A percentile compares a stretch with the other conserved stretches of the same genome.
These are phyloP conservation scores for Amphimedon queenslandica DNA, from an alignment of 37 sponge, comb jelly and placozoan species.

Conservation along the genomic window DNA sequence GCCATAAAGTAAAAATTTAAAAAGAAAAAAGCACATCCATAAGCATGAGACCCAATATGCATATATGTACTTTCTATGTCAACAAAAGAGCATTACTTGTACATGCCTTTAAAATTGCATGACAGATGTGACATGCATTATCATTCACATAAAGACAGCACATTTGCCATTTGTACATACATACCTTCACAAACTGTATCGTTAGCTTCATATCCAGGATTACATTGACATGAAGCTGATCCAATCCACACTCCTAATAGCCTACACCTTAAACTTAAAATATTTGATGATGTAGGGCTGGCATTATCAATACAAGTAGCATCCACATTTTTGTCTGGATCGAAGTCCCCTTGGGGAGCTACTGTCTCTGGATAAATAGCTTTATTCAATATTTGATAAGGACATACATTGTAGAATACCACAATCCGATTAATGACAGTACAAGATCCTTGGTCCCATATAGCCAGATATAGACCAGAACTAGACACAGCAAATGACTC, in stretches of 20 bases:
- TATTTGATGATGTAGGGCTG: neutral
- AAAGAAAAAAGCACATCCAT: too few relatives aligned
- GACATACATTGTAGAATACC: slow-evolving; percentile 53
- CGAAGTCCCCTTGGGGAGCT: neutral
- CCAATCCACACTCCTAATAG: slow-evolving; percentile 3
- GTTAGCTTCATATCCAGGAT: slow-evolving; percentile 23
- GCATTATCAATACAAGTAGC: neutral
- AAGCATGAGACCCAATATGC: too few relatives aligned
- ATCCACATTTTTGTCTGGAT: neutral
- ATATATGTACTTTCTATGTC: too few relatives aligned
- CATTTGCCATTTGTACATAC: too few relatives aligned
- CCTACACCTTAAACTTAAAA: neutral
- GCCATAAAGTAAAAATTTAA: too few relatives aligned
- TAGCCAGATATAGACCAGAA: slow-evolving; percentile 25
- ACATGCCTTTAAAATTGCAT: too few relatives aligned
- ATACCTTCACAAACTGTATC: neutral
- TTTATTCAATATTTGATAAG: neutral
- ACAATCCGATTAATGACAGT: slow-evolving; percentile 14
- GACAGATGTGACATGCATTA: too few relatives aligned
- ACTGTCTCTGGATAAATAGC: slow-evolving; percentile 3
- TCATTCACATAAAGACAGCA: too few relatives aligned
- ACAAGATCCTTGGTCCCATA: slow-evolving; percentile 32
- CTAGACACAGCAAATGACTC: neutral
- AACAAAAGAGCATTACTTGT: too few relatives aligned
- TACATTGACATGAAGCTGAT: slow-evolving; percentile 1